A percentile compares a stretch with the other conserved stretches of the same genome.
Conservation (phyloP, 2,113 vertebrate species). For the Turnix velox region DNA sequence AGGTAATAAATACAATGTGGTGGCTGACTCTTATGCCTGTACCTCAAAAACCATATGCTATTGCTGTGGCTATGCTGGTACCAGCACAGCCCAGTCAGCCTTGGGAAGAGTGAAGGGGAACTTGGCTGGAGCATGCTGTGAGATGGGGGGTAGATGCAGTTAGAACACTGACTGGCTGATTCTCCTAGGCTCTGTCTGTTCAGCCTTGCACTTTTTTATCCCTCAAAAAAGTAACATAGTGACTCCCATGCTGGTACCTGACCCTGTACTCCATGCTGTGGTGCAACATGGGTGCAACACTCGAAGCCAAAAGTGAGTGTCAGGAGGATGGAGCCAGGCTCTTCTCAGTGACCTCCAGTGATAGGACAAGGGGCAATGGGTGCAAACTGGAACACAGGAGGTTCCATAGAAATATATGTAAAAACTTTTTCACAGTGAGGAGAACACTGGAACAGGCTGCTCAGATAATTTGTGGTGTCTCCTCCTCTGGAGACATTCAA, state of each 20-base stretch:
- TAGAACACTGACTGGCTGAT: not conserved
- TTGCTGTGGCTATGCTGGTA: not conserved
- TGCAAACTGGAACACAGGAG: too few relatives aligned
- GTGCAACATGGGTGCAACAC: not conserved
- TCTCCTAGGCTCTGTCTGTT: not conserved
- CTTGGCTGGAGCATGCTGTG: not conserved
- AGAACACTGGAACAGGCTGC: too few relatives aligned
- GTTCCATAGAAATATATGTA: too few relatives aligned
- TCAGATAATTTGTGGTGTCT: too few relatives aligned
- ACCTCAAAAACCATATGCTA: not conserved
- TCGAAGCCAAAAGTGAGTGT: too few relatives aligned
- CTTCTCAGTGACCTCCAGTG: too few relatives aligned
- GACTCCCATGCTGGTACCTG: not conserved
- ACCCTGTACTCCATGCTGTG: not conserved
- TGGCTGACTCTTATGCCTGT: not conserved
- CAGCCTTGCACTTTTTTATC: not conserved
- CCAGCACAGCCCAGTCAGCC: rapidly evolving
- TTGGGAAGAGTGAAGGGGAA: not conserved
- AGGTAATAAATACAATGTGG: not conserved
- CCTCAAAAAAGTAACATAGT: not conserved
- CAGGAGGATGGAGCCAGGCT: too few relatives aligned
- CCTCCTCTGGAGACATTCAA: too few relatives aligned
- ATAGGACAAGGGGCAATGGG: too few relatives aligned
- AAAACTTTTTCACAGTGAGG: too few relatives aligned
- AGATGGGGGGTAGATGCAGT: rapidly evolving